A percentile compares a stretch with the other conserved stretches of the same genome.
Conservation (phyloP, 2,113 vertebrate species). For the Bungarus multicinctus region DNA sequence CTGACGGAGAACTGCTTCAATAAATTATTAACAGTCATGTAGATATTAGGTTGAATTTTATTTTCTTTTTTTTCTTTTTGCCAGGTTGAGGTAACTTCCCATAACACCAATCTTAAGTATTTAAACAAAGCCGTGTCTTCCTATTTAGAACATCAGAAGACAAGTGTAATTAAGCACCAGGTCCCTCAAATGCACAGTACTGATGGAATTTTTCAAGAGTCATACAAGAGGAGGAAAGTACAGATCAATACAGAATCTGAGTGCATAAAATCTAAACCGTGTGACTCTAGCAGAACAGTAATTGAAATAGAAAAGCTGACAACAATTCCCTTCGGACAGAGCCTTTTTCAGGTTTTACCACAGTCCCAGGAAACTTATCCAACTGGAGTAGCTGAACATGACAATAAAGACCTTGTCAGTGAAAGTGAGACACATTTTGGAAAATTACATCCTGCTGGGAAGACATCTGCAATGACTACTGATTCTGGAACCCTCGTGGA, state of each 20-base stretch:
- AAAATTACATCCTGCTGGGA: slow-evolving; percentile 28
- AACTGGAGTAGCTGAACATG: background rate
- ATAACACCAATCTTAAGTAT: slow-evolving; percentile 84
- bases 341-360: slow-evolving; percentile 76
- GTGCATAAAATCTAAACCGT: slow-evolving; percentile 24
- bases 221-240: slow-evolving; percentile 55
- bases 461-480: slow-evolving; percentile 11
- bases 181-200: background rate
- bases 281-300: background rate
- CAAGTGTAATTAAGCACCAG: background rate
- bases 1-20: background rate
- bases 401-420: background rate
- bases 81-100: slow-evolving; percentile 79
- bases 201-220: background rate
- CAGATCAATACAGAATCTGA: slow-evolving; percentile 23
- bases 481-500: slow-evolving; percentile 1
- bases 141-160: slow-evolving; percentile 56
- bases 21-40: background rate
- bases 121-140: slow-evolving; percentile 81
- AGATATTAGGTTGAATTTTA: background rate
- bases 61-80: slow-evolving; percentile 9
- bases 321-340: slow-evolving; percentile 72
- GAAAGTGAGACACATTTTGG: slow-evolving; percentile 36
- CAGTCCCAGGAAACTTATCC: slow-evolving; percentile 16
- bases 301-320: background rate